Conservation (phyloP, 2,888 invertebrate species). For the Mythimna loreyi region DNA sequence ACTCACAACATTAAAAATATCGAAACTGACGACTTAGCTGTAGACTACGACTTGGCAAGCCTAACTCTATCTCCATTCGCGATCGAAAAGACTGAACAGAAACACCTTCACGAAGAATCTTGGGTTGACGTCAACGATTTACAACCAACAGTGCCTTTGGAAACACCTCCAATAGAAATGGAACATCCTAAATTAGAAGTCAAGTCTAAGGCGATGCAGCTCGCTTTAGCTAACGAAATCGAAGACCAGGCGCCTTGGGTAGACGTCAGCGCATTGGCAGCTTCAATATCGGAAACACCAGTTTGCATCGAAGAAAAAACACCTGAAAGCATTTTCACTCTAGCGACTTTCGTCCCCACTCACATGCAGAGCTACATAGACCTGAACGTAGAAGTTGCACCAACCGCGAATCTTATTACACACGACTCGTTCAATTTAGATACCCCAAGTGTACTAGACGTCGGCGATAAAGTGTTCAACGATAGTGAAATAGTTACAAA, state of each 20-base stretch:
- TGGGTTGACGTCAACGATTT: constrained; percentile 80
- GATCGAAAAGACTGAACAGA: constrained; percentile 76
- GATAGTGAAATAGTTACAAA: constrained; percentile 86
- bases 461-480: constrained; percentile 85
- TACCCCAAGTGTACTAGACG: constrained; percentile 83
- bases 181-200: constrained; percentile 74
- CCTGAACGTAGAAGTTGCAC: constrained; percentile 79
- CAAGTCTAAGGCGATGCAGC: constrained; percentile 91
- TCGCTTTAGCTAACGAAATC: constrained; percentile 94
- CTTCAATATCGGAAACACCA: constrained; percentile 92
- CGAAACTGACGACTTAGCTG: constrained; percentile 70
- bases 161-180: constrained; percentile 46
- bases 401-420: constrained; percentile 81
- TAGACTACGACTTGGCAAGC: constrained; percentile 82
- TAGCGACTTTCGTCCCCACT: constrained; percentile 91
- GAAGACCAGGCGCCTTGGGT: constrained; percentile 95
- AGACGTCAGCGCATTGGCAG: constrained; percentile 93
- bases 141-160: constrained; percentile 68
- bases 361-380: constrained; percentile 92
- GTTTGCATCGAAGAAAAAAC: constrained; percentile 92
- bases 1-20: constrained; percentile 75
- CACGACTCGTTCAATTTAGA: constrained; percentile 81
- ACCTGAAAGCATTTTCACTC: constrained; percentile 89
- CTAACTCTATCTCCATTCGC: constrained; percentile 77
- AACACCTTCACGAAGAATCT: constrained; percentile 62